Base-by-base conservation (phyloP, 2,888 invertebrate species). In the Leptinotarsa peninsularis region DNA sequence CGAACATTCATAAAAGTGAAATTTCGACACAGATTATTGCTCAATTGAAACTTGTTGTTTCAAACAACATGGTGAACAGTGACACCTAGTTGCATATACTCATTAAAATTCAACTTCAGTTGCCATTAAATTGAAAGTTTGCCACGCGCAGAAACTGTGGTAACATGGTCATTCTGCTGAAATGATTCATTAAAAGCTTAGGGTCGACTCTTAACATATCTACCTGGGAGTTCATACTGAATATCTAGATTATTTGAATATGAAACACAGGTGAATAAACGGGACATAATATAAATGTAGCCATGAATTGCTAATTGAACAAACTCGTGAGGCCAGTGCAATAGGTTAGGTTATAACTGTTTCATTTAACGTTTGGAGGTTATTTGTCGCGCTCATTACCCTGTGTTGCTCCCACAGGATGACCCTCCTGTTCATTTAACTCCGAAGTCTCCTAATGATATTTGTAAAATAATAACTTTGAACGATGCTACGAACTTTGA, bases 101-200 rank as follows among this genome's bases (percentile, higher is more conserved):
- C 76, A 78, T 78, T 78, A 75, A 75, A 78, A 78, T 78, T 75
- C 77, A 75, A 73, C 75, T 78, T 75, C 71, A 75, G 71, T 78
- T 75, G 73, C 74, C 69, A 75, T 78, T 78, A 75, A 78, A 73
- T 73, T 73, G 71, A 73, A 78, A 78, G 77, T 78, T 74, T 75
- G 33, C 74, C 71, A 68, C 56, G 68, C 71, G 63, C 73, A 73
- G 68, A 63, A 60, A 66, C 54, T 72, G 49, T 49, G 72, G 60
- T 72, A 75, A 72, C 72, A 72, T 33, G 72, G 75, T 68, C 71
- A 72, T 69, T 75, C 52, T 72, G 72, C 63, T 69, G 27, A 72
- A 75, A 72, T 72, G 72, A 72, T 72, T 75, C 68, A 75, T 75
- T 75, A 72, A 72, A 75, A 67, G 71, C 71, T 75, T 67, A 71